phyloP scores from a whole-genome alignment of 2,888 invertebrate genomes.

The Cosmia pyralina region DNA sequence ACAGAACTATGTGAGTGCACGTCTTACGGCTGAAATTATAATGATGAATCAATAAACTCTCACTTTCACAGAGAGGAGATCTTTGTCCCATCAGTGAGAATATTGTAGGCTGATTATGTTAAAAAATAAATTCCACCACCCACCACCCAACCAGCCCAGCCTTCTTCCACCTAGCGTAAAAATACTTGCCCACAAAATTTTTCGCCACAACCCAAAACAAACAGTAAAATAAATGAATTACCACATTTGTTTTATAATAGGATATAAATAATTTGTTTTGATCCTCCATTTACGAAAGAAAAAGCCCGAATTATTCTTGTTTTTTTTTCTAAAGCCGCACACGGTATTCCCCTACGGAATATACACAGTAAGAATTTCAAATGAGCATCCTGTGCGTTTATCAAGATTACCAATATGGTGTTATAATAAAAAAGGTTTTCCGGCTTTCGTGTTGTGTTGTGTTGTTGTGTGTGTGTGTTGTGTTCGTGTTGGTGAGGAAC shows the following conservation, averaged over 20 bases:
- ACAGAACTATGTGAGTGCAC: too few species aligned
- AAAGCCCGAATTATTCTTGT: slow-evolving; percentile 29
- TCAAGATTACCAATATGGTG: slow-evolving; percentile 42
- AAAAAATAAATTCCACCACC: neutral
- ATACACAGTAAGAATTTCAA: slow-evolving; percentile 54
- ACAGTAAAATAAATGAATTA: slow-evolving; percentile 30
- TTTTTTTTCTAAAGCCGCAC: slow-evolving; percentile 36
- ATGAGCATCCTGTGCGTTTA: slow-evolving; percentile 29
- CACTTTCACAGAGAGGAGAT: neutral
- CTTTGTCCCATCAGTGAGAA: neutral
- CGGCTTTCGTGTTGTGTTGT: neutral
- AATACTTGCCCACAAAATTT: neutral
- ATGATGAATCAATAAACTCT: neutral
- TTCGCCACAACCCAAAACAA: slow-evolving; percentile 3
- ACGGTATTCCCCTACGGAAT: slow-evolving; percentile 21
- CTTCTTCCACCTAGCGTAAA: neutral
- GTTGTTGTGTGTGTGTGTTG: too few species aligned
- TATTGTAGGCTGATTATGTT: neutral
- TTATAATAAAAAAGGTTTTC: slow-evolving; percentile 4
- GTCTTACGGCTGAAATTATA: too few species aligned
- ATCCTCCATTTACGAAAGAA: slow-evolving; percentile 25
- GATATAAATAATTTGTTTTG: slow-evolving; percentile 48
- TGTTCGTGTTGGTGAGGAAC: too few species aligned
- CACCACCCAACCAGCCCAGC: too few species aligned
- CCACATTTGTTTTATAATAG: slow-evolving; percentile 23